Conservation (phyloP, 2,888 invertebrate species). For the Brenthis hecate region DNA sequence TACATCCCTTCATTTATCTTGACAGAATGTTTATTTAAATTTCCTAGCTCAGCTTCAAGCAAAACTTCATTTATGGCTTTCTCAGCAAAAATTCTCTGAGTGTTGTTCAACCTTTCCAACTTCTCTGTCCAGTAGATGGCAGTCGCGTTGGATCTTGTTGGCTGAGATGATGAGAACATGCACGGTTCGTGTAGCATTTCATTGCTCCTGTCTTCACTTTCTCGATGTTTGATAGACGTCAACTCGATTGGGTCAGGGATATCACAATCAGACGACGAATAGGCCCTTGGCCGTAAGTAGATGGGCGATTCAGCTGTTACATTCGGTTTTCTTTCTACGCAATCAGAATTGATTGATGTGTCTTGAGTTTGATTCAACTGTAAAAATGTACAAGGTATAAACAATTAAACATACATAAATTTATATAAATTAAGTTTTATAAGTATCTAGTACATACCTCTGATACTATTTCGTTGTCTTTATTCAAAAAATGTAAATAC, state of each 20-base stretch:
- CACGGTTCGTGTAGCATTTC: constrained; percentile 4
- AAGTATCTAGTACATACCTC: constrained; percentile 17
- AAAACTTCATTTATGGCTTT: constrained; percentile 47
- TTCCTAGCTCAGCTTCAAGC: constrained; percentile 45
- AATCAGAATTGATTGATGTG: not conserved
- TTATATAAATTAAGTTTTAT: not conserved
- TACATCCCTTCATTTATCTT: constrained; percentile 36
- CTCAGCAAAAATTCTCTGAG: constrained; percentile 43
- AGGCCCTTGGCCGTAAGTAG: not conserved
- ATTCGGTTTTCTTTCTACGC: not conserved
- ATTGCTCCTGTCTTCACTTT: not conserved
- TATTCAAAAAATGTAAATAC: constrained; percentile 31
- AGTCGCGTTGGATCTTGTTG: constrained; percentile 20
- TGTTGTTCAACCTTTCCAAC: constrained; percentile 36
- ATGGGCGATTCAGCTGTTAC: not conserved
- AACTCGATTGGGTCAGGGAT: constrained; percentile 1
- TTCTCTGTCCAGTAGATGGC: constrained; percentile 41
- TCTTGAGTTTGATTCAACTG: constrained; percentile 1
- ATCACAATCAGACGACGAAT: not conserved
- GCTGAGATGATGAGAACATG: not conserved
- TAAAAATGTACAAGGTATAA: not conserved
- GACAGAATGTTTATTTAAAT: constrained; percentile 40
- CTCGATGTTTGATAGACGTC: not conserved
- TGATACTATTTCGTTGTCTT: constrained; percentile 9
- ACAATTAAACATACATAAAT: not conserved